These are phyloP conservation scores for Eclectus roratus DNA, from an alignment of 2,113 vertebrate genomes.

Conservation along the genomic window DNA sequence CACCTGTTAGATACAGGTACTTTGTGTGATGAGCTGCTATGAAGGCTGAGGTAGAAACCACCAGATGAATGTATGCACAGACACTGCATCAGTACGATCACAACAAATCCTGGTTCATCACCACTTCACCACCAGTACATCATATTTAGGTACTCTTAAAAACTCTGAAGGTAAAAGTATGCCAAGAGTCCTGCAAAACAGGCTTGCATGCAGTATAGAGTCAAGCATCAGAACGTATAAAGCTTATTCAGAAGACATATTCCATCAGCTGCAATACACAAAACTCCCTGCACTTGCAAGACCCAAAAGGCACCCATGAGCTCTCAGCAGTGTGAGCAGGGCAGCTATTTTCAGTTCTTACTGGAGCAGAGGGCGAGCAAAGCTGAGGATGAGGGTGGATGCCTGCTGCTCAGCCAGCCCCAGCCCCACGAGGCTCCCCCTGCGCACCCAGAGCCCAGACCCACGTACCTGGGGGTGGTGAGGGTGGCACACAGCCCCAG, in stretches of 20 bases:
- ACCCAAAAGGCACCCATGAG: fast-evolving
- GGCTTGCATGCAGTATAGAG: background rate
- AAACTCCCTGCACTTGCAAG: background rate
- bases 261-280: background rate
- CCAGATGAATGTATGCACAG: fast-evolving
- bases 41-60: background rate
- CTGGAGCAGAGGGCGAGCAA: background rate
- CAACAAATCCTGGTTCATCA: background rate
- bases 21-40: background rate
- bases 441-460: background rate
- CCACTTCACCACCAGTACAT: background rate
- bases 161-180: background rate
- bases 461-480: background rate
- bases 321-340: background rate
- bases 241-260: background rate
- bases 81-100: background rate
- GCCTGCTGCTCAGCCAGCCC: background rate
- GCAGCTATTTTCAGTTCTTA: background rate
- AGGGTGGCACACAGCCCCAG: background rate
- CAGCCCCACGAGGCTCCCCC: fast-evolving
- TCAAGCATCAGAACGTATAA: background rate
- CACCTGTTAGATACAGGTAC: background rate
- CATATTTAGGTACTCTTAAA: background rate
- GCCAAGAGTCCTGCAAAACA: background rate
- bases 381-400: fast-evolving